Evolutionary conservation across 2,113 vertebrate species (phyloP), one percentile per base, ranked within the genome.

Genomic region (Phyllostomus discolor): DNA sequence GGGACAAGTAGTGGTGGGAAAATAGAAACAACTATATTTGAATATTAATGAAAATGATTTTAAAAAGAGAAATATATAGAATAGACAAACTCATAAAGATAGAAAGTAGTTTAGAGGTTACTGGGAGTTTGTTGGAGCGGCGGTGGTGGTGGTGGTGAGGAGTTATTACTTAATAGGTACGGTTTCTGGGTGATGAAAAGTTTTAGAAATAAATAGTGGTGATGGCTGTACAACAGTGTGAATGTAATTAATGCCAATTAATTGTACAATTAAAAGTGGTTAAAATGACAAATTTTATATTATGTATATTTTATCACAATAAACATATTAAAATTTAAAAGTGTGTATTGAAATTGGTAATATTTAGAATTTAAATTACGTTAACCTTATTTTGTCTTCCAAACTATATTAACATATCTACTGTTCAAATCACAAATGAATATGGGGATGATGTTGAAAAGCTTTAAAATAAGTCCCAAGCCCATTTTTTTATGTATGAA

Each of bases 341-440:
- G 38, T 67, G 38, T 80, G 24, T 43, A 80, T 43, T 69, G 31
- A 80, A 87, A 90, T 79, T 84, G 26, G 50, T 76, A 87, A 80
- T 43, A 90, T 67, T 90, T 92, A 91, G 85, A 91, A 92, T 54
- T 70, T 90, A 94, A 91, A 82, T 81, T 62, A 80, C 14, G 26
- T 16, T 95, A 83, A 69, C 9, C n/a, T 88, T 95, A 86, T 75
- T 93, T 91, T 94, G 70, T 38, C 43, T 92, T 95, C 69, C 41
- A 90, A 92, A 95, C 76, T 62, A 69, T 73, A 17, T 28, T 95
- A 52, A 38, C 70, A 52, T 75, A 88, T 7, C 50, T 82, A 88
- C 31, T 88, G 38, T 59, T 97, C 67, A 85, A 80, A 72, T 72
- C 73, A 84, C 67, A 95, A 90, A 73, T 79, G 52, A 95, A 96